A percentile compares a stretch with the other conserved stretches of the same genome.
phyloP scores from a whole-genome alignment of 1,140 invertebrate species.

The Bombus affinis region DNA sequence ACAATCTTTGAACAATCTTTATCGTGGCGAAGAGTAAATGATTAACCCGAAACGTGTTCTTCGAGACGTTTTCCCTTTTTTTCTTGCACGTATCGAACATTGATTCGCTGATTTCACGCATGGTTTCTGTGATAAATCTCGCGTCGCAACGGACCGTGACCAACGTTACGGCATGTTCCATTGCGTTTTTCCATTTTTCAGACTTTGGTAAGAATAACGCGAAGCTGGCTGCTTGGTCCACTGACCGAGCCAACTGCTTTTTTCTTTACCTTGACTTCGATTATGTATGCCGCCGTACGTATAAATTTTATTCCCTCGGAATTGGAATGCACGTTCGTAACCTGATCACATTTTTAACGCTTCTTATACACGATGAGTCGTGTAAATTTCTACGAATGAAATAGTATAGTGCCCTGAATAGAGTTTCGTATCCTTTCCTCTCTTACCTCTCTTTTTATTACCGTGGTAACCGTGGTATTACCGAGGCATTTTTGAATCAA shows the following conservation, averaged over 20 bases:
- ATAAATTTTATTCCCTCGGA: background rate
- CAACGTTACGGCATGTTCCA: constrained; percentile 4
- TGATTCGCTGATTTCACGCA: constrained; percentile 8
- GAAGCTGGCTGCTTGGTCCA: background rate
- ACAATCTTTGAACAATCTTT: background rate
- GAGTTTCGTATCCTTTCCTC: background rate
- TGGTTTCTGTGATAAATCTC: constrained; percentile 2
- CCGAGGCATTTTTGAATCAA: too few species aligned
- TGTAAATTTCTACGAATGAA: background rate
- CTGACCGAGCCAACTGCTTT: background rate
- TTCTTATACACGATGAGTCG: background rate
- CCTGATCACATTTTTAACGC: background rate
- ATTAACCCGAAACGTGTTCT: background rate
- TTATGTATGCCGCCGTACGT: background rate
- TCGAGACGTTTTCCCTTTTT: background rate
- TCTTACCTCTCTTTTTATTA: too few species aligned
- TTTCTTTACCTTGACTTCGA: background rate
- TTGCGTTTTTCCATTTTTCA: constrained; percentile 2
- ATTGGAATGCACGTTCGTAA: background rate
- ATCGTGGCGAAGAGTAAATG: background rate
- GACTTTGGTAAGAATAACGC: background rate
- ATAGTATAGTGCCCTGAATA: background rate
- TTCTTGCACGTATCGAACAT: background rate
- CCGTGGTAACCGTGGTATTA: background rate
- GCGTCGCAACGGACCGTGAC: constrained; percentile 21